Evolutionary conservation across 2,113 vertebrate genomes (phyloP).

Genomic region (Cyanoderma ruficeps): DNA sequence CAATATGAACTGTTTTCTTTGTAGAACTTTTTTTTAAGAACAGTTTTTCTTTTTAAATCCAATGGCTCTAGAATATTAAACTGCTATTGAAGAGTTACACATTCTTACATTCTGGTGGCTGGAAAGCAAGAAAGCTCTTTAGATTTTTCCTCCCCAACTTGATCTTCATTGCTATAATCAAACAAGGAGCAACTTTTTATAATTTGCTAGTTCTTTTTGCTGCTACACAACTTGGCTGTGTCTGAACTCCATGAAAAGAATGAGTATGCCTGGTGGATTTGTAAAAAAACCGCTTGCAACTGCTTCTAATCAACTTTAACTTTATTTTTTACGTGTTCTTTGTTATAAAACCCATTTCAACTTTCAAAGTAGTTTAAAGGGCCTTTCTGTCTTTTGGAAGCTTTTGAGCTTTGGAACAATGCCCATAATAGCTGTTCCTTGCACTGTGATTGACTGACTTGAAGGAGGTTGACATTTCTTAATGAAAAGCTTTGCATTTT

Average conservation of each 20-base stretch:
- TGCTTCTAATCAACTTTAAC: background rate
- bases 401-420: background rate
- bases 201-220: background rate
- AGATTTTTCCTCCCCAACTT: background rate
- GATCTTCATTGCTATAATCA: background rate
- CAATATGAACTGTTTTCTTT: background rate
- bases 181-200: background rate
- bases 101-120: background rate
- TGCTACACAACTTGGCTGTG: background rate
- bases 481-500: background rate
- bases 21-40: background rate
- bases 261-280: background rate
- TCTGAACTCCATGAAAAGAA: background rate
- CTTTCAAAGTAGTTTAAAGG: background rate
- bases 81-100: fast-evolving
- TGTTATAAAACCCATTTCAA: background rate
- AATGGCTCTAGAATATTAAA: background rate
- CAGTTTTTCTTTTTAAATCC: background rate
- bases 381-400: background rate
- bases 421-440: background rate
- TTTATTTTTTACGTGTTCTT: background rate
- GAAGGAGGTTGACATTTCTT: background rate
- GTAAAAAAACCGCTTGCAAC: background rate
- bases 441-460: background rate
- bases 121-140: background rate